phyloP scores from a whole-genome alignment of 92 coral and sea anemone genomes.

The Phenganax marumi region DNA sequence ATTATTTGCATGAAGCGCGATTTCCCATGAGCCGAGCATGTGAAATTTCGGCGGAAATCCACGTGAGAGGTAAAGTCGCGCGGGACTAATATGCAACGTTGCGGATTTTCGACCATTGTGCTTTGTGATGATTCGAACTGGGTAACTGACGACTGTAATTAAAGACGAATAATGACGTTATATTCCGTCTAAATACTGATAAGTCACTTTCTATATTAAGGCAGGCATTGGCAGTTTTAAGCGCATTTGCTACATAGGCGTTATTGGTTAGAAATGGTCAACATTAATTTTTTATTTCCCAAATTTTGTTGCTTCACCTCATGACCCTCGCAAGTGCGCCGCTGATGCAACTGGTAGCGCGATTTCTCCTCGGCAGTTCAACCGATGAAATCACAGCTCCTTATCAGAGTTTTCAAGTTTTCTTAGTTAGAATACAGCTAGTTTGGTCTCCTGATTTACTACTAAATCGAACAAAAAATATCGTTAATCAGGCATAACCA shows the following conservation, averaged over 20 bases:
- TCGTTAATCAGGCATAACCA: neutral
- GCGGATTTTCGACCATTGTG: constrained; percentile 22
- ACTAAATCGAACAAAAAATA: no score
- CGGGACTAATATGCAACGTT: constrained; percentile 34
- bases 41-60: constrained; percentile 45
- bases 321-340: no score
- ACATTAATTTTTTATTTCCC: neutral
- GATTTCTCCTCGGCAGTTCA: no score
- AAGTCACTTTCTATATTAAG: neutral
- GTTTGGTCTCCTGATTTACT: no score
- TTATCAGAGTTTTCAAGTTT: no score
- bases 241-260: neutral
- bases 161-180: neutral
- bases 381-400: no score
- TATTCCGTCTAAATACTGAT: neutral
- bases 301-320: no score
- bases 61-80: constrained; percentile 47
- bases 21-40: constrained; percentile 42
- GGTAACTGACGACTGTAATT: constrained; percentile 31
- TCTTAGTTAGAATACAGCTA: no score
- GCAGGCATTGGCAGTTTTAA: neutral
- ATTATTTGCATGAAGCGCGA: constrained; percentile 34
- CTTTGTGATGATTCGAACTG: constrained; percentile 29
- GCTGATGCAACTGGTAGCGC: no score
- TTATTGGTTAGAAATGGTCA: neutral